phyloP scores from a whole-genome alignment of 1,140 invertebrate species.

The Epicauta chinensis region DNA sequence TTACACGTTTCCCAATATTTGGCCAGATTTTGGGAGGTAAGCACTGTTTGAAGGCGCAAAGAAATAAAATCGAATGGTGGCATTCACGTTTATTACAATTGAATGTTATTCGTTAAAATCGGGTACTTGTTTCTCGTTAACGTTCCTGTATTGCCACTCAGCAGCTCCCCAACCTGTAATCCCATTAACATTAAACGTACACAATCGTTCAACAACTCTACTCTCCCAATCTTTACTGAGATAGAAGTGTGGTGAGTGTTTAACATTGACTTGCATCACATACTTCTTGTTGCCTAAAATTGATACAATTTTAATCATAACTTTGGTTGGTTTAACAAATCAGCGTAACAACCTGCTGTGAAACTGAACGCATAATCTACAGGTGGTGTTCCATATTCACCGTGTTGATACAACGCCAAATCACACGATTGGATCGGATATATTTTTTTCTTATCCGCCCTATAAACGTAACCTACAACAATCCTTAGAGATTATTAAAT shows the following conservation, averaged over 20 bases:
- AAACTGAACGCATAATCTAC: slow-evolving; percentile 57
- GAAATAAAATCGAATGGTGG: too few relatives aligned
- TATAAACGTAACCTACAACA: slow-evolving; percentile 60
- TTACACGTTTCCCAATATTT: too few relatives aligned
- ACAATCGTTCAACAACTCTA: slow-evolving; percentile 57
- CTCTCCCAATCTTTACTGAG: slow-evolving; percentile 61
- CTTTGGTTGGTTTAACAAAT: too few relatives aligned
- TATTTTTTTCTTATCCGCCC: slow-evolving; percentile 48
- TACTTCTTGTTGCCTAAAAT: slow-evolving; percentile 45
- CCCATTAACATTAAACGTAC: slow-evolving; percentile 55
- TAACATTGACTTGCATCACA: slow-evolving; percentile 49
- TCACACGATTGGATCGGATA: slow-evolving; percentile 49
- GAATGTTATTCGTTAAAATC: neutral
- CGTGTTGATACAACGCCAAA: slow-evolving; percentile 56
- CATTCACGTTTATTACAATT: too few relatives aligned
- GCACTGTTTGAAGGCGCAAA: too few relatives aligned
- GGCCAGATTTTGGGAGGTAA: too few relatives aligned
- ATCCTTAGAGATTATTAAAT: slow-evolving; percentile 49
- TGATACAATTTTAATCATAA: slow-evolving; percentile 2
- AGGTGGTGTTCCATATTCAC: slow-evolving; percentile 57
- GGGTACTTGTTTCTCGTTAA: slow-evolving; percentile 19
- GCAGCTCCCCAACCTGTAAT: slow-evolving; percentile 58
- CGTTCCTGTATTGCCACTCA: slow-evolving; percentile 61
- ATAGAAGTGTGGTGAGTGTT: slow-evolving; percentile 55
- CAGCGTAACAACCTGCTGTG: slow-evolving; percentile 49